These are phyloP conservation scores for Chrosomus eos DNA, from an alignment of 2,797 vertebrate species.

Conservation along the genomic window DNA sequence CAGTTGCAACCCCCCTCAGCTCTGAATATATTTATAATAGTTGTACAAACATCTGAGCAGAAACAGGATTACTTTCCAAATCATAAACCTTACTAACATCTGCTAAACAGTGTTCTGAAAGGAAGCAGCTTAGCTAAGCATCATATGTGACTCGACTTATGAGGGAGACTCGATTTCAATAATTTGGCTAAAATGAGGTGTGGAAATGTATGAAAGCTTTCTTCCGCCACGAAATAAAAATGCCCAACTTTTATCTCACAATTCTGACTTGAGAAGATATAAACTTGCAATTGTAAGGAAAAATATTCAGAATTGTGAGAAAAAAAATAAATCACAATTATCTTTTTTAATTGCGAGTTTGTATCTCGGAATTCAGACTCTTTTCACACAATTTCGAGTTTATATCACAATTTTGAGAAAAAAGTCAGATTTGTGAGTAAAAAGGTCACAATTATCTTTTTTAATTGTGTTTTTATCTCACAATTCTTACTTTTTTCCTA, in stretches of 20 bases:
- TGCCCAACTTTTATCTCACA: not conserved
- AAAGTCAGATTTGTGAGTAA: not conserved
- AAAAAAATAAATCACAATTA: not conserved
- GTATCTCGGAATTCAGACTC: not conserved
- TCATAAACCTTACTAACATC: not conserved
- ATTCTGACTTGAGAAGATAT: too few species aligned
- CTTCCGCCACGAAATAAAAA: not conserved
- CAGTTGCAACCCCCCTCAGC: not conserved
- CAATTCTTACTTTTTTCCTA: too few species aligned
- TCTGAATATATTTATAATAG: not conserved
- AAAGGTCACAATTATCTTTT: too few species aligned
- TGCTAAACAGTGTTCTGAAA: not conserved
- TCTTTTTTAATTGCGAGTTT: not conserved
- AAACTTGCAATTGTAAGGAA: too few species aligned
- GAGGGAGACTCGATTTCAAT: not conserved
- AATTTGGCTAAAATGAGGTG: not conserved
- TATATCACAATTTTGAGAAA: not conserved
- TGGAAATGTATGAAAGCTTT: not conserved
- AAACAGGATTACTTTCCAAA: not conserved
- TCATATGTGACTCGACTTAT: not conserved
- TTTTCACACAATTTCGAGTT: too few species aligned
- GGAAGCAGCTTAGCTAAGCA: not conserved
- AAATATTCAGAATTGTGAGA: too few species aligned
- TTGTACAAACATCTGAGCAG: not conserved
- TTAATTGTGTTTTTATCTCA: too few species aligned